A percentile compares a stretch with the other conserved stretches of the same genome.
Evolutionary conservation across 2,888 invertebrate species (phyloP).

Genomic region (Diarsia dahlii): DNA sequence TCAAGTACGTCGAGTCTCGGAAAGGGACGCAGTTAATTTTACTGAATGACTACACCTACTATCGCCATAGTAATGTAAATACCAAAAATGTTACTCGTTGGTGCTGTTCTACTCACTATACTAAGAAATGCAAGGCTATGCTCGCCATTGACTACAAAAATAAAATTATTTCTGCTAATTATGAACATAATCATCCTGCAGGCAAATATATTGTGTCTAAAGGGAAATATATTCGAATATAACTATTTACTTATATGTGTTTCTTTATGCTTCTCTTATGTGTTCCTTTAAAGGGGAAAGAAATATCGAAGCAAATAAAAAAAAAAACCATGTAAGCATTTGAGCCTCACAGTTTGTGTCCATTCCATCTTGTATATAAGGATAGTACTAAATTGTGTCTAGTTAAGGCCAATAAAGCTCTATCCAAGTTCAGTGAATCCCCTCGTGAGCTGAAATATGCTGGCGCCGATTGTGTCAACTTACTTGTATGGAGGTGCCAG

Average conservation of each 20-base stretch:
- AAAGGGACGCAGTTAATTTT: slow-evolving; percentile 8
- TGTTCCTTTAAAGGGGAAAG: not conserved
- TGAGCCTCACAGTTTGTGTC: too few species aligned
- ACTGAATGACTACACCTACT: slow-evolving; percentile 6
- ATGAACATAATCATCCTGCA: not conserved
- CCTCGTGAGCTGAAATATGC: not conserved
- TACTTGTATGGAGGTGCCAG: not conserved
- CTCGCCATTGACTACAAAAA: not conserved
- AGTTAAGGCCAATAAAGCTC: not conserved
- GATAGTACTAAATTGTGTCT: not conserved
- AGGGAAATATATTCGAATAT: not conserved
- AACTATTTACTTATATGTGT: not conserved
- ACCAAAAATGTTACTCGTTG: slow-evolving; percentile 3
- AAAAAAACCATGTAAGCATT: too few species aligned
- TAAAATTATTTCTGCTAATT: not conserved
- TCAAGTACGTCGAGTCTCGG: not conserved
- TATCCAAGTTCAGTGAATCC: not conserved
- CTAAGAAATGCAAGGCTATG: not conserved
- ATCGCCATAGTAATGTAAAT: not conserved
- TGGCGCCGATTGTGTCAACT: not conserved
- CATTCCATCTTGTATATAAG: not conserved
- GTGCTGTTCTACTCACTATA: not conserved
- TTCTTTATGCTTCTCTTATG: not conserved
- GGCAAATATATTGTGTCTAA: not conserved
- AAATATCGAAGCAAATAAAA: too few species aligned